Conservation (phyloP, 2,113 vertebrate species). For the Callopanchax toddi region DNA sequence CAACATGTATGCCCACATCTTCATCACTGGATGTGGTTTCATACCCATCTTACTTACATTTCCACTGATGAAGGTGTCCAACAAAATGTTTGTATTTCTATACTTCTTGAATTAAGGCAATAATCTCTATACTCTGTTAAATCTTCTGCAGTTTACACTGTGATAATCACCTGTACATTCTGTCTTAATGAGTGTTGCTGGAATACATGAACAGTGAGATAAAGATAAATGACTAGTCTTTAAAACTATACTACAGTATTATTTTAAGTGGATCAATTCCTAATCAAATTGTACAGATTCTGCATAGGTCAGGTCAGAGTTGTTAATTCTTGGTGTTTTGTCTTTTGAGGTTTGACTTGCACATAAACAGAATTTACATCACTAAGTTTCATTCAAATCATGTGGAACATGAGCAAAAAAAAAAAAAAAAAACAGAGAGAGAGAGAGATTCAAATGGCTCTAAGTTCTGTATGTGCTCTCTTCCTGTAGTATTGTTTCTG, state of each 20-base stretch:
- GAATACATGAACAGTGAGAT: too few relatives aligned
- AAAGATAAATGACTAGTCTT: too few relatives aligned
- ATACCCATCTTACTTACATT: not conserved
- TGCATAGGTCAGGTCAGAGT: too few relatives aligned
- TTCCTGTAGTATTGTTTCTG: constrained; percentile 56
- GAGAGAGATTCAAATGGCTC: constrained; percentile 25
- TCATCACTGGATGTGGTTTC: not conserved
- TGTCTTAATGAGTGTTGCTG: not conserved
- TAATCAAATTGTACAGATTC: not conserved
- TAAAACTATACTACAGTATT: too few relatives aligned
- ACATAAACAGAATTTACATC: not conserved
- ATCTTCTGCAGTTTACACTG: not conserved
- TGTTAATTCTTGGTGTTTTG: not conserved
- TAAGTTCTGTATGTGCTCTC: constrained; percentile 16
- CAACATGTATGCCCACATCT: not conserved
- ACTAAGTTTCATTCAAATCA: not conserved
- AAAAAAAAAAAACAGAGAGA: too few relatives aligned
- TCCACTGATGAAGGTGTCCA: not conserved
- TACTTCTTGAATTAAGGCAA: not conserved
- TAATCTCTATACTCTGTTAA: too few relatives aligned
- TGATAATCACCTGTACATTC: not conserved
- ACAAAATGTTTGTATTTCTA: constrained; percentile 7
- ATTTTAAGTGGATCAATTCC: not conserved
- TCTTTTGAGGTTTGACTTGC: not conserved
- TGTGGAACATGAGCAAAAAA: constrained; percentile 2